Conservation (phyloP, 2,888 invertebrate species). For the Ophion costatus region DNA sequence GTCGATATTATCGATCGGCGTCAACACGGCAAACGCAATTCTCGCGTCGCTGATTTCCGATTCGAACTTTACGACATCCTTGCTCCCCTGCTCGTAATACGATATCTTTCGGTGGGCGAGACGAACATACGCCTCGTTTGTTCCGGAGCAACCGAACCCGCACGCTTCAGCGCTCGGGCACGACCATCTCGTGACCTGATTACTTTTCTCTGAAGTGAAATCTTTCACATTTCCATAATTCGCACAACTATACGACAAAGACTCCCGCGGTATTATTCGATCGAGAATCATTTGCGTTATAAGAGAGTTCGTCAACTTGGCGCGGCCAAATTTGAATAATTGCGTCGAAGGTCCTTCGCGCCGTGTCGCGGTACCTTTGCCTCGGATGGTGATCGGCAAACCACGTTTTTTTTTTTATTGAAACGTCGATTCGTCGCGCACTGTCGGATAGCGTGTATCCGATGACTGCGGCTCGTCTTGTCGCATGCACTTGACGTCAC, state of each 20-base stretch:
- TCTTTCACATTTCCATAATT: background rate
- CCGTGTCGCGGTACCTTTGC: no score
- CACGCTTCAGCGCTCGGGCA: background rate
- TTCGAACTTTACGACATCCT: slow-evolving; percentile 71
- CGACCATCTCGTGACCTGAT: background rate
- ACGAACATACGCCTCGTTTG: slow-evolving; percentile 18
- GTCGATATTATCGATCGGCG: background rate
- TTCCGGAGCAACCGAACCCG: background rate
- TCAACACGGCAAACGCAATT: slow-evolving; percentile 42
- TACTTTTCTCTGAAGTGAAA: background rate
- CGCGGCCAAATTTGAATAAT: no score
- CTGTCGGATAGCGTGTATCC: no score
- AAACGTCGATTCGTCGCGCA: no score
- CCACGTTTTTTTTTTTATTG: no score
- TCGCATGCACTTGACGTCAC: background rate
- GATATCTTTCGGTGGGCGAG: slow-evolving; percentile 24
- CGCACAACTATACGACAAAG: background rate
- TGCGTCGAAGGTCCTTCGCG: no score
- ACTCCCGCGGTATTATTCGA: background rate
- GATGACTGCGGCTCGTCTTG: background rate
- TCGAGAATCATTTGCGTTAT: no score
- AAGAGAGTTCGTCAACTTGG: no score
- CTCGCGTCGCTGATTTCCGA: slow-evolving; percentile 71
- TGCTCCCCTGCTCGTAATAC: slow-evolving; percentile 48
- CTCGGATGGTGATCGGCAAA: no score